Percentiles rank a stretch among this genome's conserved stretches.
Evolutionary conservation across 2,888 invertebrate genomes (phyloP).

Genomic region (Acrobasis suavella): DNA sequence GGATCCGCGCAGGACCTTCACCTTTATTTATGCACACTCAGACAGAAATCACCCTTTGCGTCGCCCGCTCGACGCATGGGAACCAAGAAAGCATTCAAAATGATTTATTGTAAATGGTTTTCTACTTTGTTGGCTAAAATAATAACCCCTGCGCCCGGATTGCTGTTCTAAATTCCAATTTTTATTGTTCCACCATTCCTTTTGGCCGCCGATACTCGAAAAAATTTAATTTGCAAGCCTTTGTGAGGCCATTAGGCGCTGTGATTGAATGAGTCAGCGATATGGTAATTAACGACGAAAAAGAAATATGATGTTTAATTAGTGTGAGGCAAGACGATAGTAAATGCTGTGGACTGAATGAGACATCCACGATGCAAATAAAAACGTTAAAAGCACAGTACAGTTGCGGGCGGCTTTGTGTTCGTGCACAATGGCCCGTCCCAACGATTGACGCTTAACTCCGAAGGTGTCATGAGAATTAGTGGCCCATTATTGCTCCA

Average conservation of each 20-base stretch:
- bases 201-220: conserved; percentile 60
- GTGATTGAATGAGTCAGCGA: conserved; percentile 52
- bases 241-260: conserved; percentile 53
- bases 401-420: conserved; percentile 77
- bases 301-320: conserved; percentile 44
- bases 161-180: conserved; percentile 76
- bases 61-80: conserved; percentile 76
- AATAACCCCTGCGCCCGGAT: conserved; percentile 72
- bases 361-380: conserved; percentile 69
- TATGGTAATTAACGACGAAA: conserved; percentile 47
- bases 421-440: conserved; percentile 59
- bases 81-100: conserved; percentile 81
- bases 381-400: conserved; percentile 73
- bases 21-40: conserved; percentile 81
- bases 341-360: conserved; percentile 60
- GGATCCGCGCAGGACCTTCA: conserved; percentile 74
- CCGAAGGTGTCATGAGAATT: conserved; percentile 79
- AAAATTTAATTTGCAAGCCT: conserved; percentile 68
- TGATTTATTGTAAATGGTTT: conserved; percentile 83
- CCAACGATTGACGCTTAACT: conserved; percentile 71
- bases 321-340: conserved; percentile 29
- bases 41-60: conserved; percentile 82
- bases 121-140: conserved; percentile 83
- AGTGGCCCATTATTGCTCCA: conserved; percentile 77
- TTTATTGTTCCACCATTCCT: conserved; percentile 70